Percentiles rank a stretch among this genome's conserved stretches.
These are phyloP conservation scores for Sebastolobus altivelis DNA, from an alignment of 2,797 vertebrate species.

Conservation along the genomic window DNA sequence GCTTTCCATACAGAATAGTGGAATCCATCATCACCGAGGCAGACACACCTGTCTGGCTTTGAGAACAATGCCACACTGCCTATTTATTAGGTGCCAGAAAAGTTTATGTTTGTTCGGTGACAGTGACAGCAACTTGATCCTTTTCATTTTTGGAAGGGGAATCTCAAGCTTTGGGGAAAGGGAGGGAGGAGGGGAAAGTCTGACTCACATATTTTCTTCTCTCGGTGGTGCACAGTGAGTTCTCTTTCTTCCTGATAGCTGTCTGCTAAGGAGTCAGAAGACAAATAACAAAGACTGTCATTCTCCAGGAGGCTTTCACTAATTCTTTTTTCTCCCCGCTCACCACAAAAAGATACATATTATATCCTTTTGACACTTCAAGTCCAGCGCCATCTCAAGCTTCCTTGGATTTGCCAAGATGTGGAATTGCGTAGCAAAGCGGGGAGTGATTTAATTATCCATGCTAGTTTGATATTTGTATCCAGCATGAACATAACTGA, in stretches of 20 bases:
- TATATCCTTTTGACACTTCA: conserved; percentile 70
- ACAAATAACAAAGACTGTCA: conserved; percentile 89
- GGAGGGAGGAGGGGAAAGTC: conserved; percentile 78
- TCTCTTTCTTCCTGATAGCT: conserved; percentile 89
- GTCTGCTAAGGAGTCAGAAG: conserved; percentile 88
- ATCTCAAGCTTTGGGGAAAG: conserved; percentile 81
- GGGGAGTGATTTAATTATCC: conserved; percentile 63
- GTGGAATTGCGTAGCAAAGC: conserved; percentile 46
- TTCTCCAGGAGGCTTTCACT: conserved; percentile 83
- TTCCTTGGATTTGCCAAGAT: conserved; percentile 50
- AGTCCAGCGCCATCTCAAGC: conserved; percentile 70
- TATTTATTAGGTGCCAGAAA: conserved; percentile 92
- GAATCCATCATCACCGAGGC: conserved; percentile 87
- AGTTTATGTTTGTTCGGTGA: conserved; percentile 91
- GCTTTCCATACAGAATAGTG: conserved; percentile 89
- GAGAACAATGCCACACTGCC: conserved; percentile 89
- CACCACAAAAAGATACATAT: conserved; percentile 58
- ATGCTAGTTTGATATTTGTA: conserved; percentile 59
- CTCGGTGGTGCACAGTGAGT: conserved; percentile 79
- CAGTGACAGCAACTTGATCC: conserved; percentile 91
- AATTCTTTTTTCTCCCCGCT: conserved; percentile 65
- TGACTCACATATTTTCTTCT: conserved; percentile 84
- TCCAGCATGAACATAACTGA: conserved; percentile 52
- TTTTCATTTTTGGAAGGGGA: conserved; percentile 86
- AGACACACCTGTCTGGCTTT: conserved; percentile 90